Evolutionary conservation across 2,113 vertebrate species (phyloP), one percentile per base, ranked within the genome.

Genomic region (Axis porcinus): DNA sequence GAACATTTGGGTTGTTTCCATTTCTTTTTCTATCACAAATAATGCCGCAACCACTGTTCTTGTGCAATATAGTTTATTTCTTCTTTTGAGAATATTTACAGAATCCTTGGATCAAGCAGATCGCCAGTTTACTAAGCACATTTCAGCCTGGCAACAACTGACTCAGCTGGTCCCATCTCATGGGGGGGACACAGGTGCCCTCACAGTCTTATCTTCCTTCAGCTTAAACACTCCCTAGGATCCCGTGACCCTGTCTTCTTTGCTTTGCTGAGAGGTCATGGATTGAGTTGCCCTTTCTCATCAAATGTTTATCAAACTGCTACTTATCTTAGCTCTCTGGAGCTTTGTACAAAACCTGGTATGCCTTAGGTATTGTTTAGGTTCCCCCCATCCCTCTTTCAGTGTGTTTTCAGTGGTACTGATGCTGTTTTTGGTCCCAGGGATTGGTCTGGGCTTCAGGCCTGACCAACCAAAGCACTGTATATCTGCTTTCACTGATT

Each of bases 1-100:
- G 95, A 95, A 94, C 91, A 97, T 97, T 97, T 97, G 96, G 95
- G 94, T 74, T 93, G 50, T 94, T 97, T 97, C 97, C 97, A 98
- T 55, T 2, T 62, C 67, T 64, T 64, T 58, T 74, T 25, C 52
- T 58, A 47, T 84, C 88, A 70, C 81, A 86, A 94, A 96, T 81
- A 94, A 91, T 28, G 10, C 86, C 1, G n/a, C 81, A 89, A 87
- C 16, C 7, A 95, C 58, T 1, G 0, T 78, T 93, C 83, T 87
- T 88, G 47, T 15, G 2, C 81, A 81, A 47, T 64, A 67, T 14
- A 81, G 74, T 90, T 83, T 96, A 62, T 91, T 97, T 96, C 62
- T 88, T 76, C 81, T 86, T 96, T 94, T n/a, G 57, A 91, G 78
- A 86, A 57, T 91, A 88, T 96, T 95, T 76, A 55, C 55, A 74